These are phyloP conservation scores for Clupea harengus DNA, from an alignment of 2,113 vertebrate genomes.

Conservation along the genomic window DNA sequence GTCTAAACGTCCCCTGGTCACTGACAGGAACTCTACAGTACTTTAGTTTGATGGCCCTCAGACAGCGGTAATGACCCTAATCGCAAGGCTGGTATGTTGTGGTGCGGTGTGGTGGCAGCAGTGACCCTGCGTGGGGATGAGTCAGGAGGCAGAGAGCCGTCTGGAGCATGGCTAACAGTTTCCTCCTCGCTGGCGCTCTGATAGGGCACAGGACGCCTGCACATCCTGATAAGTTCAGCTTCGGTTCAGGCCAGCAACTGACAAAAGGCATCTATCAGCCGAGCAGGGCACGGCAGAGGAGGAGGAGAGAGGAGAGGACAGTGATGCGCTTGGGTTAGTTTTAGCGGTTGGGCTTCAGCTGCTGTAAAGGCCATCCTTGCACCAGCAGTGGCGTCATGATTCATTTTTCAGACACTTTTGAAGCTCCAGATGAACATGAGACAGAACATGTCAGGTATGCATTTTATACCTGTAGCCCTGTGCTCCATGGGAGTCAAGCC, in stretches of 20 bases:
- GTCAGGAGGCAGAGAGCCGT: conserved; percentile 50
- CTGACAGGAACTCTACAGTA: not conserved
- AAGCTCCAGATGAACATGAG: no score
- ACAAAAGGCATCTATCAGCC: conserved; percentile 55
- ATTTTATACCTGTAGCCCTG: not conserved
- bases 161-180: conserved; percentile 57
- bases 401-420: no score
- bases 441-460: no score
- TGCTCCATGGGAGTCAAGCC: not conserved
- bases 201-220: conserved; percentile 66
- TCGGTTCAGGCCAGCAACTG: conserved; percentile 56
- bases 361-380: no score
- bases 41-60: not conserved
- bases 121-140: conserved; percentile 64
- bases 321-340: not conserved
- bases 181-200: conserved; percentile 55
- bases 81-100: not conserved
- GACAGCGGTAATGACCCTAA: not conserved
- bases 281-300: conserved; percentile 29
- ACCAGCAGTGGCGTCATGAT: no score
- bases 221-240: conserved; percentile 65
- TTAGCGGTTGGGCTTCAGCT: not conserved
- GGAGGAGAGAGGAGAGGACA: not conserved
- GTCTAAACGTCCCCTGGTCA: not conserved
- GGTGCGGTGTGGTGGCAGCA: not conserved